Percentiles rank a stretch among this genome's conserved stretches.
Evolutionary conservation across 2,113 vertebrate species (phyloP).

Genomic region (Tonatia bakeri): DNA sequence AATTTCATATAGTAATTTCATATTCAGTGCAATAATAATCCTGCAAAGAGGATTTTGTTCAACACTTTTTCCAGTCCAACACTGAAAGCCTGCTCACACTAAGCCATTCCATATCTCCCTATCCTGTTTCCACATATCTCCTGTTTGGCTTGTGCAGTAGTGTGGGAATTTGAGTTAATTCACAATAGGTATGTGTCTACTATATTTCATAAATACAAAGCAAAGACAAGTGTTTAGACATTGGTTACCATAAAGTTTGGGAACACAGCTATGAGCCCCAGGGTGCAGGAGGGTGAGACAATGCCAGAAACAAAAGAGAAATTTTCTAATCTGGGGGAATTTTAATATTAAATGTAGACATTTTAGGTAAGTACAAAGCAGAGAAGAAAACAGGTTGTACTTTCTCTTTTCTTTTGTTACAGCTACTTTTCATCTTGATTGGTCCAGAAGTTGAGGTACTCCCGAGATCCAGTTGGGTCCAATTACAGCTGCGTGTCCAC

Average conservation of each 20-base stretch:
- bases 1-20: not conserved
- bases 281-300: not conserved
- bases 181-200: not conserved
- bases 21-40: not conserved
- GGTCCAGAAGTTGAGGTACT: not conserved
- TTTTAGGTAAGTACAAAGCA: not conserved
- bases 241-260: not conserved
- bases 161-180: not conserved
- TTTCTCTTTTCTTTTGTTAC: not conserved
- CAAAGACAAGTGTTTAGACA: not conserved
- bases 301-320: not conserved
- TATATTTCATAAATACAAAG: not conserved
- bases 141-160: not conserved
- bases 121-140: not conserved
- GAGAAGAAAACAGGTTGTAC: not conserved
- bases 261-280: not conserved
- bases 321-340: not conserved
- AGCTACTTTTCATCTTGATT: not conserved
- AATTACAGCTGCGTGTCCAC: fast-evolving
- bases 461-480: not conserved
- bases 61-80: not conserved
- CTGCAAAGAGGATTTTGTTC: not conserved
- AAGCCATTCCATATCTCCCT: not conserved
- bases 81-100: not conserved
- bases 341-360: not conserved